Evolutionary conservation across 2,113 vertebrate genomes (phyloP), one percentile per base, ranked within the genome.

Genomic region (Rana temporaria): DNA sequence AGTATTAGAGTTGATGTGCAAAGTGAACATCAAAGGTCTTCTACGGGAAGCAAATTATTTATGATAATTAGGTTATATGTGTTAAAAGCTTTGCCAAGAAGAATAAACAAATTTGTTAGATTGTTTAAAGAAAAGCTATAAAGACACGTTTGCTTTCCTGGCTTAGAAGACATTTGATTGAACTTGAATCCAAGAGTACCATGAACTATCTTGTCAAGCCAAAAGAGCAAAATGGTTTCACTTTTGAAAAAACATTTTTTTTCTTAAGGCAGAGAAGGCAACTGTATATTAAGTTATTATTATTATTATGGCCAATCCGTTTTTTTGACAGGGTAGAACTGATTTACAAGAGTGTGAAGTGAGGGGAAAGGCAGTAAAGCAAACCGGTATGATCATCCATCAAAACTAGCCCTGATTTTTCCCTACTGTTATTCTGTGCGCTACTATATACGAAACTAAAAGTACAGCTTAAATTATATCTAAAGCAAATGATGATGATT

Each of bases 161-260:
- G 87, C 84, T 89, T 90, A 91, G 89, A 86, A 88, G 78, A 79
- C 5, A 9, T 91, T 91, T 34, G 48, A 91, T 90, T 92, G 91
- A 93, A 93, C 92, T 89, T 72, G 18, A 67, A 83, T 90, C 89
- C 91, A 90, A 91, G 90, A 86, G 17, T 83, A 90, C 85, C 85
- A 89, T 79, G 87, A 81, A 88, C 88, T 86, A 85, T 78, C 86
- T 90, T 87, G 85, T 86, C 87, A 56, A 66, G 78, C 85, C 78
- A 79, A 84, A 85, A 88, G 69, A 88, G 83, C 87, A 42, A 62
- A 84, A 48, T 65, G 77, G 76, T 70, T 70, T 86, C 79, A 1
- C 3, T 84, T 65, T 56, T 74, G 1, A 57, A 64, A 32, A 12
- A 38, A 42, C 18, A 34, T 59, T 26, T 4, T 42, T 55, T 52